Percentiles rank a stretch among this genome's conserved stretches.
Evolutionary conservation across 2,113 vertebrate genomes (phyloP).

Genomic region (Mobula hypostoma): DNA sequence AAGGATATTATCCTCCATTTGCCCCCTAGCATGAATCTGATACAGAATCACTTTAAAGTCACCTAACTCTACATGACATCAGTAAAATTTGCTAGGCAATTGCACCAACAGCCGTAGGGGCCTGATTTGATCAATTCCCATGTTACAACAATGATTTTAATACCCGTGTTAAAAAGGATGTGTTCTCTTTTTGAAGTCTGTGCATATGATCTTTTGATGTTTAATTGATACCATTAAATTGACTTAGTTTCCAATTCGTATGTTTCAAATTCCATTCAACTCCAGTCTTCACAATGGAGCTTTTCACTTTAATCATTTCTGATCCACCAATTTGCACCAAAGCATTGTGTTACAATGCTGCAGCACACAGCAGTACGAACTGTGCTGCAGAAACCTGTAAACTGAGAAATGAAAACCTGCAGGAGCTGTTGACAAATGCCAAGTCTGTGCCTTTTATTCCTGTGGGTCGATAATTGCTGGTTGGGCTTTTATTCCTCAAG

Average conservation of each 20-base stretch:
- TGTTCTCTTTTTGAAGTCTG: background rate
- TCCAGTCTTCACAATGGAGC: background rate
- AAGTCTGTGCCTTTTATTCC: slow-evolving; percentile 34
- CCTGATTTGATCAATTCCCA: background rate
- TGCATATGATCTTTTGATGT: background rate
- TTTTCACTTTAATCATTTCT: slow-evolving; percentile 12
- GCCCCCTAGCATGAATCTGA: background rate
- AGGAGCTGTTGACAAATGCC: slow-evolving; percentile 15
- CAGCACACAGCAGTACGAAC: background rate
- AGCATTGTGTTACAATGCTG: background rate
- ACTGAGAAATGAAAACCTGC: slow-evolving; percentile 31
- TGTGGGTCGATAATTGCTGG: background rate
- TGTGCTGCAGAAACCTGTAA: background rate
- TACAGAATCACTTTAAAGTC: background rate
- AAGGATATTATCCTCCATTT: background rate
- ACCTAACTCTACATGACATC: background rate
- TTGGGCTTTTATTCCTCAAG: slow-evolving; percentile 31
- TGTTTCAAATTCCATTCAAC: slow-evolving; percentile 6
- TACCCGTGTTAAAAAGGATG: background rate
- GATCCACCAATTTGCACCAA: slow-evolving; percentile 20
- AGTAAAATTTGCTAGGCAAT: background rate
- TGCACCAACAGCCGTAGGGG: background rate
- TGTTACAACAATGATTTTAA: background rate
- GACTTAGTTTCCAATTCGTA: slow-evolving; percentile 13
- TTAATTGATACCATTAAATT: slow-evolving; percentile 13